Evolutionary conservation across 2,888 invertebrate species (phyloP).

Genomic region (Strigamia maritima): DNA sequence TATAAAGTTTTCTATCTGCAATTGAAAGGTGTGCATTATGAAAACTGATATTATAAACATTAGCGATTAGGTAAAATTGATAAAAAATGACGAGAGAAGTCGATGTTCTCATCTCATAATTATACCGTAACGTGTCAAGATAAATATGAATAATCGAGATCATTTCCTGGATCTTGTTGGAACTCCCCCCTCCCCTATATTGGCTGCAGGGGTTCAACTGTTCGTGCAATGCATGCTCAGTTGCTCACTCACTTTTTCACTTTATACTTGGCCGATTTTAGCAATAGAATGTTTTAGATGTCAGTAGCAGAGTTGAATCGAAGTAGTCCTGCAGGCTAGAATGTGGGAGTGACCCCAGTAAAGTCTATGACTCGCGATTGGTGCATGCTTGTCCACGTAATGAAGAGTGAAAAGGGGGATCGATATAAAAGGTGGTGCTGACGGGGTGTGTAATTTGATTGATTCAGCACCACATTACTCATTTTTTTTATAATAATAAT

Average conservation of each 20-base stretch:
- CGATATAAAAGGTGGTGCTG: conserved; percentile 16
- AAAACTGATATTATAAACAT: not conserved
- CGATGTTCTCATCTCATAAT: conserved; percentile 2
- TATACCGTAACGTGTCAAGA: conserved; percentile 21
- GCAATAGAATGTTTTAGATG: not conserved
- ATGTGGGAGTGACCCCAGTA: not conserved
- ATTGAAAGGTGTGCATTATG: not conserved
- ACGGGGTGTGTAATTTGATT: not conserved
- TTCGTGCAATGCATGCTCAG: conserved; percentile 8
- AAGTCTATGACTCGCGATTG: not conserved
- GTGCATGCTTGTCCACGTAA: not conserved
- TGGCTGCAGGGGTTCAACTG: not conserved
- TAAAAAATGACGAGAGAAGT: not conserved
- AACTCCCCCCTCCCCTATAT: not conserved
- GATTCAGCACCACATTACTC: not conserved
- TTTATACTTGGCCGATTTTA: not conserved
- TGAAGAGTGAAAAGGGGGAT: not conserved
- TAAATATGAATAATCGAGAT: conserved; percentile 23
- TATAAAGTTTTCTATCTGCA: too few species aligned
- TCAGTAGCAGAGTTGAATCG: not conserved
- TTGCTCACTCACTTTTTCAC: not conserved
- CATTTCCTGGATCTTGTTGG: conserved; percentile 6
- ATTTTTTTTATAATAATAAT: not conserved
- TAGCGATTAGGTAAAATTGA: not conserved
- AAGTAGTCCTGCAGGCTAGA: not conserved